Percentiles rank a stretch among this genome's conserved stretches.
phyloP scores from a whole-genome alignment of 2,888 invertebrate species.

The Idaea dimidiata region DNA sequence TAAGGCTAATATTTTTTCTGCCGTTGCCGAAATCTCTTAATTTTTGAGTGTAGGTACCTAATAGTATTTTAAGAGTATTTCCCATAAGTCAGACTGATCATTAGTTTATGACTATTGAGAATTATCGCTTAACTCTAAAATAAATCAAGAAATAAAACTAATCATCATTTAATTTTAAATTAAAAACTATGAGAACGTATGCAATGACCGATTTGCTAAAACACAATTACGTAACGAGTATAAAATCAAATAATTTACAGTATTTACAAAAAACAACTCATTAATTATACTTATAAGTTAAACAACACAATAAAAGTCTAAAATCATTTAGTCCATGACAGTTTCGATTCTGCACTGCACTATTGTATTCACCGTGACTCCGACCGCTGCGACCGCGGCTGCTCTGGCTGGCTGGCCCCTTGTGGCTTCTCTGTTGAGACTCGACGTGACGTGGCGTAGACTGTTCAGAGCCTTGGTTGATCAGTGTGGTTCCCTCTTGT shows the following conservation, averaged over 20 bases:
- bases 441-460: slow-evolving; percentile 20
- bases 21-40: too few species aligned
- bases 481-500: slow-evolving; percentile 32
- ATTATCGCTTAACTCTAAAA: neutral
- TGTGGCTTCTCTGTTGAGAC: slow-evolving; percentile 30
- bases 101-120: too few species aligned
- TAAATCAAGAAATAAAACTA: slow-evolving; percentile 6
- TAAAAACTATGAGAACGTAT: neutral
- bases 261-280: slow-evolving; percentile 28
- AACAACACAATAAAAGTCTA: slow-evolving; percentile 23
- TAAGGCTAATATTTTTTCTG: too few species aligned
- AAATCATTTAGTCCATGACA: slow-evolving; percentile 27
- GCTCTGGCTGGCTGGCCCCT: slow-evolving; percentile 21
- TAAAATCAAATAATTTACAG: slow-evolving; percentile 25
- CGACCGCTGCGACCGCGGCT: too few species aligned
- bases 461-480: neutral
- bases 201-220: slow-evolving; percentile 18
- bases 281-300: slow-evolving; percentile 12
- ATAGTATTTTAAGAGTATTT: too few species aligned
- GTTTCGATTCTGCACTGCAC: slow-evolving; percentile 31
- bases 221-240: slow-evolving; percentile 17
- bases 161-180: slow-evolving; percentile 3
- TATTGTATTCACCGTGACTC: slow-evolving; percentile 17
- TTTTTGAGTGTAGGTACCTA: too few species aligned
- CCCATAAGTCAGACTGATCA: too few species aligned